phyloP scores from a whole-genome alignment of 2,888 invertebrate genomes.

The Drosophila histrio region DNA sequence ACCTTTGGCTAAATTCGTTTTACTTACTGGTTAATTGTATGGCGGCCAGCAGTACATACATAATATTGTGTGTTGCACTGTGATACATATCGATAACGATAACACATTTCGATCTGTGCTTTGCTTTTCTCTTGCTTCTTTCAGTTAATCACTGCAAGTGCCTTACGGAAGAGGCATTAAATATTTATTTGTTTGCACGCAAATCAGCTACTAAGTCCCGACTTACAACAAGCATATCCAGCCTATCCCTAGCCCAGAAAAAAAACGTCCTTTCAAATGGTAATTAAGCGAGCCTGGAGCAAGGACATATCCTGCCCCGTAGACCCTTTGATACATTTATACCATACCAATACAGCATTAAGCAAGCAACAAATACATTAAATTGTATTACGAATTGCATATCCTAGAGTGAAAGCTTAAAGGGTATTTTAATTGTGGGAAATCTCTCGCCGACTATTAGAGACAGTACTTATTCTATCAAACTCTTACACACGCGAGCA shows the following conservation, averaged over 20 bases:
- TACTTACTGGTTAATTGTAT: neutral
- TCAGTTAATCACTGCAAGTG: constrained; percentile 6
- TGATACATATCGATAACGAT: constrained; percentile 10
- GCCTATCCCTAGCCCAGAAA: neutral
- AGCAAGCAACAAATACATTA: neutral
- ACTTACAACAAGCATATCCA: constrained; percentile 27
- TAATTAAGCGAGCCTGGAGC: constrained; percentile 41
- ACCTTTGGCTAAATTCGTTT: constrained; percentile 3
- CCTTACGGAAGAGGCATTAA: constrained; percentile 31
- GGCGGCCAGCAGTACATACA: neutral
- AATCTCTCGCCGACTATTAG: too few relatives aligned
- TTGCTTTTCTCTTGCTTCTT: neutral
- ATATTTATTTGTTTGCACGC: constrained; percentile 39
- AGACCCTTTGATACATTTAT: too few relatives aligned
- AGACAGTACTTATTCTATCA: too few relatives aligned
- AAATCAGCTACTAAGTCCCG: constrained; percentile 42
- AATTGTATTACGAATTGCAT: neutral
- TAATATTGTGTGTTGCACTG: neutral
- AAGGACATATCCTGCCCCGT: neutral
- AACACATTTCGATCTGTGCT: neutral
- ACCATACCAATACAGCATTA: too few relatives aligned
- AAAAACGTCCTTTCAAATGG: constrained; percentile 16
- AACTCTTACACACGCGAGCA: too few relatives aligned
- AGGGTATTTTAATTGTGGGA: too few relatives aligned
- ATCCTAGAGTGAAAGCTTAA: too few relatives aligned